These are phyloP conservation scores for Catharus bicknelli DNA, from an alignment of 2,113 vertebrate genomes.

Conservation along the genomic window DNA sequence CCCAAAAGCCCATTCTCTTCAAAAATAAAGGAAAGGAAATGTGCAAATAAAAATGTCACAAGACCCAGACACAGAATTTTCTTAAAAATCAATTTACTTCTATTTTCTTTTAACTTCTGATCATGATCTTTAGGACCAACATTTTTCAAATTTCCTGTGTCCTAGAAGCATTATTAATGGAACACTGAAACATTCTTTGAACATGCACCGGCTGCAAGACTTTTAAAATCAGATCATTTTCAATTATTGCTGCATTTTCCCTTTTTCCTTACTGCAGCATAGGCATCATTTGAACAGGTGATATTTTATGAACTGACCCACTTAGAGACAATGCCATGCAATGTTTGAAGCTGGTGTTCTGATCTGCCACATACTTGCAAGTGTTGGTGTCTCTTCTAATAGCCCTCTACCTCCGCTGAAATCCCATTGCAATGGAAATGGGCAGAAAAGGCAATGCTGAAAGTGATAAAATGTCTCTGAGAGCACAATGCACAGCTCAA, in stretches of 20 bases:
- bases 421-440: not conserved
- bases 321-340: slow-evolving; percentile 12
- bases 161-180: not conserved
- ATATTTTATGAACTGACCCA: slow-evolving; percentile 48
- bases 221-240: slow-evolving; percentile 24
- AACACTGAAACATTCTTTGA: not conserved
- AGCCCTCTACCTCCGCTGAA: not conserved
- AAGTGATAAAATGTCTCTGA: not conserved
- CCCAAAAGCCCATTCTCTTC: not conserved
- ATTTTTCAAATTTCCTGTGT: slow-evolving; percentile 7
- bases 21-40: slow-evolving; percentile 7
- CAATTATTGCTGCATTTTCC: not conserved
- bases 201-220: not conserved
- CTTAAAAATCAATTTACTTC: not conserved
- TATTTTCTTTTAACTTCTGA: not conserved
- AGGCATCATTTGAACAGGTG: not conserved
- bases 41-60: not conserved
- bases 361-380: not conserved
- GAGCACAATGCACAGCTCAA: not conserved
- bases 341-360: slow-evolving; percentile 1
- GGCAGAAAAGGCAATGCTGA: not conserved
- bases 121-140: not conserved
- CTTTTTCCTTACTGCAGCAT: not conserved
- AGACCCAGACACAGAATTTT: not conserved
- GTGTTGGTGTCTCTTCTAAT: slow-evolving; percentile 2